phyloP scores from a whole-genome alignment of 2,113 vertebrate genomes.

The Muntiacus muntjak region DNA sequence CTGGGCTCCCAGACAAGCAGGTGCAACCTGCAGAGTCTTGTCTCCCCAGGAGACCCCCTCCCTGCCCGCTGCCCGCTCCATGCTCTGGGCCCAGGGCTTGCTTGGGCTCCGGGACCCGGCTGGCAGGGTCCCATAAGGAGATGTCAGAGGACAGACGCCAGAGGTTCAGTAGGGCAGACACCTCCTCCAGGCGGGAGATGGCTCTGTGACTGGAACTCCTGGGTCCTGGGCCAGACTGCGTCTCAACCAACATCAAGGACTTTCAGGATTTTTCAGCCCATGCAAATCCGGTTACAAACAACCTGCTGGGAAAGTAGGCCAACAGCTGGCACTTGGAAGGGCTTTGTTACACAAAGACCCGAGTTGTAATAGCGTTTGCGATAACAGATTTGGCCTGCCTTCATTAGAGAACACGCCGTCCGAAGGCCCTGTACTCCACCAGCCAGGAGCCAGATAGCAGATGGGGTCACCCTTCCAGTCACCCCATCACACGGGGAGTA shows the following conservation, averaged over 20 bases:
- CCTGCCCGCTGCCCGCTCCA: not conserved
- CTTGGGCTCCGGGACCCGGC: not conserved
- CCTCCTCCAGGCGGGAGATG: rapidly evolving
- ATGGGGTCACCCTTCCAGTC: not conserved
- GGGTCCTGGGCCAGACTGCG: not conserved
- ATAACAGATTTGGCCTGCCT: not conserved
- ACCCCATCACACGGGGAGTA: rapidly evolving
- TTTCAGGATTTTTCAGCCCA: not conserved
- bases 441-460: rapidly evolving
- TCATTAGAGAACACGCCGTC: not conserved
- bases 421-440: rapidly evolving
- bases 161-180: not conserved
- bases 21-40: rapidly evolving
- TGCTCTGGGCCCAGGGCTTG: no score
- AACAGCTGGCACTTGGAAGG: not conserved
- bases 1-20: not conserved
- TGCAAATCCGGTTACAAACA: not conserved
- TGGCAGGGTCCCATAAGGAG: not conserved
- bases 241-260: not conserved
- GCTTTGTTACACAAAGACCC: constrained; percentile 2
- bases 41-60: not conserved
- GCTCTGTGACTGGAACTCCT: not conserved
- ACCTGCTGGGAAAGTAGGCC: not conserved
- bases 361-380: not conserved
- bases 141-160: rapidly evolving